A percentile compares a stretch with the other conserved stretches of the same genome.
Evolutionary conservation across 1,140 invertebrate genomes (phyloP).

Genomic region (Zaprionus kolodkinae): DNA sequence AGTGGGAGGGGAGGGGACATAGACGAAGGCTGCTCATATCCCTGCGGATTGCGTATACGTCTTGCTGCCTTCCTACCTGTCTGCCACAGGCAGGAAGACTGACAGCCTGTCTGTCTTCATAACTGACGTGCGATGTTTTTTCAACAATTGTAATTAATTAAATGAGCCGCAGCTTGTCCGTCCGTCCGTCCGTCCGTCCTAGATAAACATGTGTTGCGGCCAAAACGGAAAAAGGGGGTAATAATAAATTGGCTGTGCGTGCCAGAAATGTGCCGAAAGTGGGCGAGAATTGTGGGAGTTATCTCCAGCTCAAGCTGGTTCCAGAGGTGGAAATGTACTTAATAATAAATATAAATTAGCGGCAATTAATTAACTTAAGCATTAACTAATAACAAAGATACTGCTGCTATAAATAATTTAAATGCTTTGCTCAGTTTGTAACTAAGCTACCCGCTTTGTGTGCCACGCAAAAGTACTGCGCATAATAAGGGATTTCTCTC

Average conservation of each 20-base stretch:
- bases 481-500: conserved; percentile 2
- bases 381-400: background rate
- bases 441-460: background rate
- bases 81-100: background rate
- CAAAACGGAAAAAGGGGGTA: background rate
- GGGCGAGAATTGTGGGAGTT: background rate
- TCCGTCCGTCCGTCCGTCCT: background rate
- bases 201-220: conserved; percentile 12
- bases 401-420: background rate
- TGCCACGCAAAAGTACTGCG: background rate
- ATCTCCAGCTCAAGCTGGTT: background rate
- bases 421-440: background rate
- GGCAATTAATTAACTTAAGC: background rate
- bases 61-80: conserved; percentile 6
- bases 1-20: no score
- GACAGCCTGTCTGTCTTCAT: conserved; percentile 37
- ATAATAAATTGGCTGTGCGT: conserved; percentile 11
- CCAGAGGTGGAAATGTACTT: background rate
- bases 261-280: background rate
- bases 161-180: conserved; percentile 24
- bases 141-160: conserved; percentile 47
- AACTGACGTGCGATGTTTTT: conserved; percentile 26
- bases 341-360: background rate
- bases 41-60: conserved; percentile 20
- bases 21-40: background rate